A percentile compares a stretch with the other conserved stretches of the same genome.
These are phyloP conservation scores for Caenorhabditis inopinata DNA, from an alignment of 1,140 invertebrate species.

Conservation along the genomic window DNA sequence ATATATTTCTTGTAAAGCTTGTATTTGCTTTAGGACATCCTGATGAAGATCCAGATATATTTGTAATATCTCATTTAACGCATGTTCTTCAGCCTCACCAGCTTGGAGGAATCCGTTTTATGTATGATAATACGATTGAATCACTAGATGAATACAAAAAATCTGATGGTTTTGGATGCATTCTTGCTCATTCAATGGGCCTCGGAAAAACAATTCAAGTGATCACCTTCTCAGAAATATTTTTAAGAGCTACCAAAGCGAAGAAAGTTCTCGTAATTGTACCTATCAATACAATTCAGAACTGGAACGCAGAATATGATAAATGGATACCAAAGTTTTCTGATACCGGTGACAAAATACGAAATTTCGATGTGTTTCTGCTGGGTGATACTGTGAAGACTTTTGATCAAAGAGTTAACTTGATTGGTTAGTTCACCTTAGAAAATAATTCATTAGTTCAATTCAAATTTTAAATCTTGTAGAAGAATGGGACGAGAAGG, in stretches of 20 bases:
- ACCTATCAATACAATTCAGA: constrained; percentile 97
- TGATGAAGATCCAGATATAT: constrained; percentile 86
- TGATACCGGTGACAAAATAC: constrained; percentile 69
- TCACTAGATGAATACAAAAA: constrained; percentile 55
- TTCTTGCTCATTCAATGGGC: constrained; percentile 97
- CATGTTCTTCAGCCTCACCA: constrained; percentile 88
- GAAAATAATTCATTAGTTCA: constrained; percentile 11
- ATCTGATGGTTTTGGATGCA: constrained; percentile 76
- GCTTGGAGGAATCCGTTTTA: constrained; percentile 57
- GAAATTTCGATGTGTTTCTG: constrained; percentile 84
- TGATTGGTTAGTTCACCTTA: constrained; percentile 68
- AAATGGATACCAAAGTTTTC: constrained; percentile 80
- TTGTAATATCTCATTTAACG: constrained; percentile 86
- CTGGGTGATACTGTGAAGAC: constrained; percentile 93
- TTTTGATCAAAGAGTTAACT: constrained; percentile 78
- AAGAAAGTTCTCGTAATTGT: constrained; percentile 91
- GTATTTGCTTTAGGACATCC: constrained; percentile 77
- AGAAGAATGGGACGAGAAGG: constrained; percentile 78
- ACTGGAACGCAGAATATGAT: constrained; percentile 96
- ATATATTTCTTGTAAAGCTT: not conserved
- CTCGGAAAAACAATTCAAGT: constrained; percentile 97
- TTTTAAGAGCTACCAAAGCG: constrained; percentile 83
- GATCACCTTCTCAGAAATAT: constrained; percentile 91
- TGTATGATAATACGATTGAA: constrained; percentile 64
- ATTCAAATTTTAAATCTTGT: constrained; percentile 61